phyloP scores from a whole-genome alignment of 1,140 invertebrate species.

The Cotesia typhae region DNA sequence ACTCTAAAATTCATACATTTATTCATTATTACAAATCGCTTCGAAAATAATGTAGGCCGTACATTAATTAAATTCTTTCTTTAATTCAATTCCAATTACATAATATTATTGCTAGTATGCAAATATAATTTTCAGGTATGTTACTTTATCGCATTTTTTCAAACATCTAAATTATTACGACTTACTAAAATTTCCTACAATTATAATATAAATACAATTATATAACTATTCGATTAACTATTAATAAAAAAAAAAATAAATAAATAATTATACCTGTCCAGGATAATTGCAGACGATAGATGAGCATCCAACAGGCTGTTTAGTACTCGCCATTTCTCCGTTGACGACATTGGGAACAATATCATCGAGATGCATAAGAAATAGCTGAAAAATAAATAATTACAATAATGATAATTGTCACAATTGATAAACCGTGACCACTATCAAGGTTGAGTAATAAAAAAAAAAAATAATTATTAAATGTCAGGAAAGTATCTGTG shows the following conservation, averaged over 20 bases:
- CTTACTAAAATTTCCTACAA: background rate
- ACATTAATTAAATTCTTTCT: no score
- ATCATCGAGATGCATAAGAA: constrained; percentile 84
- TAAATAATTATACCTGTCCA: constrained; percentile 61
- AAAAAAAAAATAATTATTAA: constrained; percentile 18
- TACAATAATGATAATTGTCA: background rate
- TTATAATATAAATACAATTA: background rate
- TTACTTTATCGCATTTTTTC: no score
- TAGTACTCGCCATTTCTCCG: constrained; percentile 54
- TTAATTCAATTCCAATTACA: no score
- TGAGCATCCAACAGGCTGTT: constrained; percentile 79
- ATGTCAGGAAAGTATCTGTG: constrained; percentile 9
- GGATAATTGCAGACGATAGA: constrained; percentile 77
- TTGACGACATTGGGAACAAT: constrained; percentile 72
- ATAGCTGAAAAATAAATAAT: constrained; percentile 70
- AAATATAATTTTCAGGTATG: no score
- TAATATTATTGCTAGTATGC: no score
- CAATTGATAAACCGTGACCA: background rate
- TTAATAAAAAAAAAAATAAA: background rate
- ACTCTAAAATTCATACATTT: no score
- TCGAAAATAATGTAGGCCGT: no score
- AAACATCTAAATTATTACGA: no score
- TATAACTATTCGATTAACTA: background rate
- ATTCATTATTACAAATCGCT: no score
- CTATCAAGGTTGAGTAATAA: background rate